phyloP scores from a whole-genome alignment of 2,113 vertebrate species.

The Ascaphus truei region DNA sequence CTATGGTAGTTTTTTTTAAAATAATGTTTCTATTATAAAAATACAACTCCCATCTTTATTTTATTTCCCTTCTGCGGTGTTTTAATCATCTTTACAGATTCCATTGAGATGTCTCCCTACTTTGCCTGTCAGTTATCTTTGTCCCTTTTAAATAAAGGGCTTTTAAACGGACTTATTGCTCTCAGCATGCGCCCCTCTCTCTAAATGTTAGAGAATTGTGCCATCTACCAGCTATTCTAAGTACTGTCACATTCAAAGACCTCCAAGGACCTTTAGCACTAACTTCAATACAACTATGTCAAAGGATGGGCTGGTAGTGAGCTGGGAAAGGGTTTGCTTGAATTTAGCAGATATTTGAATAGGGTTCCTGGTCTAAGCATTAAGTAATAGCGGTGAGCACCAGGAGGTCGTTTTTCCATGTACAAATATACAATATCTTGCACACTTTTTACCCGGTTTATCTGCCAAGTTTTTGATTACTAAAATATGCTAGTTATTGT shows the following conservation, averaged over 20 bases:
- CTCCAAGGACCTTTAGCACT: constrained; percentile 77
- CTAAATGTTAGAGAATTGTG: constrained; percentile 99
- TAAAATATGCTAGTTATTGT: neutral
- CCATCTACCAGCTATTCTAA: constrained; percentile 97
- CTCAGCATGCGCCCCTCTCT: constrained; percentile 73
- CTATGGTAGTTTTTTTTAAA: too few relatives aligned
- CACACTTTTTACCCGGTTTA: too few relatives aligned
- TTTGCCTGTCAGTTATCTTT: constrained; percentile 78
- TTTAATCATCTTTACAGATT: constrained; percentile 64
- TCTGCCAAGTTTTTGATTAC: too few relatives aligned
- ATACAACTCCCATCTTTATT: too few relatives aligned
- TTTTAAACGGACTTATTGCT: constrained; percentile 82
- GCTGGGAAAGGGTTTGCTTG: constrained; percentile 53
- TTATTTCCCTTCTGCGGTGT: constrained; percentile 54
- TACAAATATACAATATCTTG: too few relatives aligned
- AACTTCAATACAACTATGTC: constrained; percentile 73
- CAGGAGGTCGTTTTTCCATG: too few relatives aligned
- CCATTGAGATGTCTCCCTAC: constrained; percentile 77
- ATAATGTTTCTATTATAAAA: too few relatives aligned
- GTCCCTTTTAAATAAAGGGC: constrained; percentile 83
- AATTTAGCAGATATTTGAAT: constrained; percentile 56
- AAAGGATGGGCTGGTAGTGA: constrained; percentile 57
- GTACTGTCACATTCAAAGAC: constrained; percentile 91
- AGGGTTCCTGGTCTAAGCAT: constrained; percentile 30
- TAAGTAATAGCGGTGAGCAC: neutral